Base-by-base conservation (phyloP, 1,140 invertebrate genomes). In the Condylostylus longicornis region DNA sequence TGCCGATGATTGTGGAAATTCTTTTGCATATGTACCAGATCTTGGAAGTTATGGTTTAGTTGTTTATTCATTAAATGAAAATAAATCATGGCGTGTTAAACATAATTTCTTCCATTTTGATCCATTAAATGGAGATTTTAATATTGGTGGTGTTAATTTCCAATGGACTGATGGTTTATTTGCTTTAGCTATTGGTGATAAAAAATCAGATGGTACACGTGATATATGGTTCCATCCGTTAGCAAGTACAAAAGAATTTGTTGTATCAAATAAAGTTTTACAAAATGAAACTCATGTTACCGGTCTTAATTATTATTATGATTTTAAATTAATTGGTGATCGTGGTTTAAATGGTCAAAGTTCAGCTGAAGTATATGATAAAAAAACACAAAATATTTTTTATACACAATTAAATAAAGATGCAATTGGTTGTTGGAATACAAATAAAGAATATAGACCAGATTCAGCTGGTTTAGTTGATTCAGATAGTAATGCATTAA, bases 41-140 rank as follows among this genome's bases (percentile, higher is more conserved):
- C 55, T 84, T 3, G 72, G 72, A 5, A 76, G 62, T 9, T 80
- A 80, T 46, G 77, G 76, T 10, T 50, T 86, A 1, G 70, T 84
- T 1, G 79, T 84, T 2, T 86, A 83, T 50, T 77, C 72, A 25
- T 66, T 74, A 43, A 70, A 73, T 27, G 66, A 76, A 12, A 71
- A 84, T 44, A 71, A 77, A 38, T 81, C 79, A 0, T 84, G 79
- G 72, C 67, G 79, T 18, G 68, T 84, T 3, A 62, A 73, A 39
- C 80, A 86, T 48, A 79, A 83, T 51, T 86, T 73, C 60, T 84
- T 86, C 69, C 68, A 80, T 57, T 81, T 83, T 35, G 80, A 86
- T 53, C 80, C 81, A 0, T 52, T 83, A 8, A 64, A 75, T 41
- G 79, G 78, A 7, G 69, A 77, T 37, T 79, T 72, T 48, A 76